Evolutionary conservation across 2,888 invertebrate genomes (phyloP), one percentile per base, ranked within the genome.

Genomic region (Hypolimnas misippus): DNA sequence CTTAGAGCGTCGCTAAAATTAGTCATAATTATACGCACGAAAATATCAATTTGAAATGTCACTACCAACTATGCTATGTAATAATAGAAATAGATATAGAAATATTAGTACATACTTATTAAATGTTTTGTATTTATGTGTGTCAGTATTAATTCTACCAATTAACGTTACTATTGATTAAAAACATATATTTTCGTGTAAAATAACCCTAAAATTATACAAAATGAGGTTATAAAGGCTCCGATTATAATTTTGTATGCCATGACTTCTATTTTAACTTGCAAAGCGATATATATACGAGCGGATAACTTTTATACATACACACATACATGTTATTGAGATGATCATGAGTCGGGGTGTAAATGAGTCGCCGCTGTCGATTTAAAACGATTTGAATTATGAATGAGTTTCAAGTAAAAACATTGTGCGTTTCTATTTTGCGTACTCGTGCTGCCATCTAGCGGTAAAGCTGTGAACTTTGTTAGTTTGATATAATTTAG

Each of bases 341-440:
- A 46, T 46, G 44, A 46, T 46, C n/a, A 46, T 21, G 12, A 21
- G 12, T 12, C 19, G 44, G 3, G 3, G 16, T 44, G 3, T 17
- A 44, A 12, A 46, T 21, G 12, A 21, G 44, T 12, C 12, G 44
- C 10, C 44, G 17, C 12, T 44, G 19, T 12, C 17, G 44, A 46
- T 19, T 46, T 46, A 46, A 46, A 46, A 21, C n/a, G 21, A 5
- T 46, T 46, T 46, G 44, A 46, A 46, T 46, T 46, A 46, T 21
- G 21, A 46, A 46, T 46, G 19, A 46, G 44, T 12, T 21, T 3
- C 10, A 19, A 46, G 5, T 46, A 21, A 19, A 46, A 46, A 19
- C 44, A 19, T 46, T 44, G 19, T 12, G 5, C 0, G 17, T 21
- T 10, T n/a, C n/a, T 21, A 6, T 21, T 46, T 46, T 21, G 21